Base-by-base conservation (phyloP, 2,888 invertebrate species). In the Eutolmus rufibarbis region DNA sequence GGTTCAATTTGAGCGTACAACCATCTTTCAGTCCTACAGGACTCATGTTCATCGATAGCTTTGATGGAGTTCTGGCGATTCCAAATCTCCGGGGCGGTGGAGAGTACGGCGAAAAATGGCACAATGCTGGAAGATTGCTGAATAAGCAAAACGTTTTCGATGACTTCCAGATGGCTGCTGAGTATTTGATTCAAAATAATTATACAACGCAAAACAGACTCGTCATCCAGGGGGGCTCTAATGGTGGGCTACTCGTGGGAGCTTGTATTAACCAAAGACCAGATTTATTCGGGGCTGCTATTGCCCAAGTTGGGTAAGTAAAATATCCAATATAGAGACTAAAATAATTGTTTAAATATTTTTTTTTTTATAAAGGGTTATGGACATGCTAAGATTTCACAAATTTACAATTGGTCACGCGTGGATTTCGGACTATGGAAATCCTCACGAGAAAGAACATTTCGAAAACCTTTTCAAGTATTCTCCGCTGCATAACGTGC, bases 61-160 rank as follows among this genome's bases (percentile, higher is more conserved):
- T 98, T 89, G 94, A 96, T 91, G 99, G 98, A 1, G 94, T 98
- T 85, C 95, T 97, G 89, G 99, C 98, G 19, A 95, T 98, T 89
- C 97, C 99, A 37, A 99, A 99, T 93, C 96, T 99, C 86, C 94
- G 99, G 79, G 99, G 99, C 86, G 99, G 99, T 91, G 98, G 98
- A 1, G 99, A 99, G 92, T 99, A 99, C 92, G 99, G 99, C 74
- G 97, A 98, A 92, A 96, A 96, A 90, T 99, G 99, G 99, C 99
- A 99, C 93, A 97, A 98, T 92, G 97, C 94, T 7, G 99, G 99
- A 1, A 96, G 97, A 31, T 94, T 97, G 88, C 94, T 95, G 3
- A 98, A 98, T 91, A 99, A 99, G 92, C 99, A 99, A 93, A 99
- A 99, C 93, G 97, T 96, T 77, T 99, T 99, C 92, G 97, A 99